phyloP scores from a whole-genome alignment of 2,113 vertebrate genomes.

The Merops nubicus region DNA sequence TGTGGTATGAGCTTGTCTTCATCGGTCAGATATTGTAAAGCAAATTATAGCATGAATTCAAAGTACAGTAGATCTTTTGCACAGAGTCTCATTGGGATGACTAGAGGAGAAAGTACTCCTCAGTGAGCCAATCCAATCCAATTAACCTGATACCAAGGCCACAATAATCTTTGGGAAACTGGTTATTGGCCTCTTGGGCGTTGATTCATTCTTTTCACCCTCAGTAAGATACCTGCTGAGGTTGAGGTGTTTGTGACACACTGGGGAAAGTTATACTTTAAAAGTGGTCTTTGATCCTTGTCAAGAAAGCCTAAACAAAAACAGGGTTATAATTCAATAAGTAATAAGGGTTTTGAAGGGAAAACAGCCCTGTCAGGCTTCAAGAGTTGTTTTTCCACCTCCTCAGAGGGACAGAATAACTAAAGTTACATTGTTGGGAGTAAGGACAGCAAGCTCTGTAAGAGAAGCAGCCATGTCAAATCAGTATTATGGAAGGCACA shows the following conservation, averaged over 20 bases:
- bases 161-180: background rate
- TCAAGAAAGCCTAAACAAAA: background rate
- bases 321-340: background rate
- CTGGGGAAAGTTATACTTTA: background rate
- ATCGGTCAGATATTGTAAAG: background rate
- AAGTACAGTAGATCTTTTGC: background rate
- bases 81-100: background rate
- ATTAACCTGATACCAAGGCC: background rate
- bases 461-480: background rate
- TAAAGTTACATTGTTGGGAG: background rate
- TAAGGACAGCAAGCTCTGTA: background rate
- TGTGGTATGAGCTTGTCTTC: background rate
- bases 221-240: background rate
- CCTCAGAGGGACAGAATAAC: background rate
- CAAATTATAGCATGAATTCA: background rate
- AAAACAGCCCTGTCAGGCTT: background rate
- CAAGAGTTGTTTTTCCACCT: background rate
- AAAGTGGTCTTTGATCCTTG: background rate
- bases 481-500: background rate
- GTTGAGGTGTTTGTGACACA: background rate
- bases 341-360: background rate
- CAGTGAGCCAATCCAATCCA: background rate
- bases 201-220: background rate
- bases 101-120: background rate
- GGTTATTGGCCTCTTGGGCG: background rate